Conservation (phyloP, 2,113 vertebrate genomes). For the Neotoma lepida region DNA sequence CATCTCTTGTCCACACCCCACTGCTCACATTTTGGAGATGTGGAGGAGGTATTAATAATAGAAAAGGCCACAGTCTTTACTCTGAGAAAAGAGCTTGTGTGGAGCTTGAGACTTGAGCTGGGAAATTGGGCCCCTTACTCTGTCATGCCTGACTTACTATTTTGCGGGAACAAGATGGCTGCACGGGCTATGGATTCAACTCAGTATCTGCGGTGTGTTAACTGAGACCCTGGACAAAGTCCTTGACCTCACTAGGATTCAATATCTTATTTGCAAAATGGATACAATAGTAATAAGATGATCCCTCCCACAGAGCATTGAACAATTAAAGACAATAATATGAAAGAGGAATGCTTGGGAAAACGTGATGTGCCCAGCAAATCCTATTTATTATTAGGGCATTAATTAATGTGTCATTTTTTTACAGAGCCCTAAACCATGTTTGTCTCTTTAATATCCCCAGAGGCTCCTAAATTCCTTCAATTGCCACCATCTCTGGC, state of each 20-base stretch:
- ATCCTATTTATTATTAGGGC: conserved; percentile 54
- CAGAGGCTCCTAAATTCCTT: conserved; percentile 23
- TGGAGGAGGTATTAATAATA: not conserved
- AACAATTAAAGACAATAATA: not conserved
- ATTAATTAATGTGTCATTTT: conserved; percentile 60
- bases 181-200: not conserved
- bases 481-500: conserved; percentile 40
- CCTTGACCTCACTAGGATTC: not conserved
- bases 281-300: not conserved
- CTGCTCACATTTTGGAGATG: not conserved
- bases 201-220: not conserved
- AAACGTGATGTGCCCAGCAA: conserved; percentile 29
- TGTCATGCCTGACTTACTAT: not conserved
- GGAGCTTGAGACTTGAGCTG: not conserved
- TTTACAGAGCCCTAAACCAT: conserved; percentile 21
- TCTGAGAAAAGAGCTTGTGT: not conserved
- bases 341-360: not conserved
- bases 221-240: not conserved
- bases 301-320: not conserved
- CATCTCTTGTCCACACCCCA: not conserved
- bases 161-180: not conserved
- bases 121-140: not conserved
- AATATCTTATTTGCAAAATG: conserved; percentile 30
- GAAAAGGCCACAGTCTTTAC: not conserved
- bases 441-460: conserved; percentile 47